These are phyloP conservation scores for Myiozetetes cayanensis DNA, from an alignment of 2,113 vertebrate species.

Conservation along the genomic window DNA sequence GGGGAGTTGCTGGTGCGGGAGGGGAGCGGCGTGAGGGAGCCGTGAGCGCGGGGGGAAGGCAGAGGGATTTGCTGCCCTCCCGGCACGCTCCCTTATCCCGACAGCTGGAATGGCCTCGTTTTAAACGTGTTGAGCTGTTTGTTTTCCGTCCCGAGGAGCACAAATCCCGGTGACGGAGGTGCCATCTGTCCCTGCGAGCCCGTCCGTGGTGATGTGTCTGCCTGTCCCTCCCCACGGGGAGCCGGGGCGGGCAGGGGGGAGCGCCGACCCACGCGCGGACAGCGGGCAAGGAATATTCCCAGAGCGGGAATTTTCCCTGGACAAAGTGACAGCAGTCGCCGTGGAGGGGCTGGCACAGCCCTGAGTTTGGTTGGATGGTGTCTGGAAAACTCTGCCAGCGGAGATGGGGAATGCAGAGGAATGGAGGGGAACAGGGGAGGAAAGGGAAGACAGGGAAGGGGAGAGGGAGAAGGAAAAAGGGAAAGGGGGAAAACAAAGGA, in stretches of 20 bases:
- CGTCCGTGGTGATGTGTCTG: accelerated
- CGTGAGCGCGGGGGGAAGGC: background rate
- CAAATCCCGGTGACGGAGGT: background rate
- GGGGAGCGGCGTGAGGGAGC: background rate
- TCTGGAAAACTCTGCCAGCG: background rate
- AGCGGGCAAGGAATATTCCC: background rate
- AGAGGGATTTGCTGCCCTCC: background rate
- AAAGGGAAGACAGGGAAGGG: background rate
- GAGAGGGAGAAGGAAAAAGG: background rate
- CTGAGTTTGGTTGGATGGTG: accelerated
- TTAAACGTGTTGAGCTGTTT: background rate
- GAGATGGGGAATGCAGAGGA: background rate
- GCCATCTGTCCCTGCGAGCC: background rate
- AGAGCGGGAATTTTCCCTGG: background rate
- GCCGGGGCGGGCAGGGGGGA: background rate
- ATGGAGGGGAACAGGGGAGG: background rate
- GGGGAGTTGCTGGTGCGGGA: background rate
- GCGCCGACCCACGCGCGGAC: accelerated
- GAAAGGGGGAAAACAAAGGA: background rate
- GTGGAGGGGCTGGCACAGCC: background rate
- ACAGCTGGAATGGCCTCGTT: background rate
- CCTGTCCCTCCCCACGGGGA: background rate
- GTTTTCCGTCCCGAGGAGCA: background rate
- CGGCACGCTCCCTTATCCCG: background rate
- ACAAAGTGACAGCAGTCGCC: accelerated